Percentiles rank a stretch among this genome's conserved stretches.
Conservation (phyloP, 2,113 vertebrate genomes). For the Alaudala cheleensis region DNA sequence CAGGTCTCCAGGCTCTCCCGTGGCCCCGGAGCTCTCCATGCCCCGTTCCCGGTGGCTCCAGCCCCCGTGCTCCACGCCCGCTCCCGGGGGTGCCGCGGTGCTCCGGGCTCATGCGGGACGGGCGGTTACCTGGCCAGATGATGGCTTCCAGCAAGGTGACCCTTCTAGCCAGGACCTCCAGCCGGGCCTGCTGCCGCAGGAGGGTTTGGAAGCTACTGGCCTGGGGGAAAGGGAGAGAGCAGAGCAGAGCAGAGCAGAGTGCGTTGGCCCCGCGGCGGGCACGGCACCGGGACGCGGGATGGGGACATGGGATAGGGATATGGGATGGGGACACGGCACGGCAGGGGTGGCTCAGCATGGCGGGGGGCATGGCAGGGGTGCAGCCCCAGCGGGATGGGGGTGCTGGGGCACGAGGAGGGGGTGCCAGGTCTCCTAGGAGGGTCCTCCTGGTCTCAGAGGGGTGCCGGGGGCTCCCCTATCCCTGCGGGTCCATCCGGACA, state of each 20-base stretch:
- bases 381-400: neutral
- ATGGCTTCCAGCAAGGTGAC: slow-evolving; percentile 99
- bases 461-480: neutral
- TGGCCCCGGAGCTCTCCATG: neutral
- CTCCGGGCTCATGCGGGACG: neutral
- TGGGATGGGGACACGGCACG: fast-evolving
- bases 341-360: neutral
- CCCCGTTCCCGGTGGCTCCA: neutral
- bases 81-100: neutral
- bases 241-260: slow-evolving; percentile 73
- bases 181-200: slow-evolving; percentile 93
- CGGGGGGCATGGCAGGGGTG: neutral
- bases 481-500: neutral
- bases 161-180: slow-evolving; percentile 98
- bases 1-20: neutral
- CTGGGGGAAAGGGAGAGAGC: slow-evolving; percentile 91
- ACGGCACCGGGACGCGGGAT: neutral
- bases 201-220: slow-evolving; percentile 97
- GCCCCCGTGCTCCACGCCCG: neutral
- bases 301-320: neutral
- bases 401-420: neutral
- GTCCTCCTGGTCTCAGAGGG: neutral
- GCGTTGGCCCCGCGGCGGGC: slow-evolving; percentile 19
- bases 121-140: slow-evolving; percentile 97
- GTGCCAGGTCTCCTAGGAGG: slow-evolving; percentile 20